phyloP scores from a whole-genome alignment of 2,888 invertebrate species.

The Metopia argyrocephala region DNA sequence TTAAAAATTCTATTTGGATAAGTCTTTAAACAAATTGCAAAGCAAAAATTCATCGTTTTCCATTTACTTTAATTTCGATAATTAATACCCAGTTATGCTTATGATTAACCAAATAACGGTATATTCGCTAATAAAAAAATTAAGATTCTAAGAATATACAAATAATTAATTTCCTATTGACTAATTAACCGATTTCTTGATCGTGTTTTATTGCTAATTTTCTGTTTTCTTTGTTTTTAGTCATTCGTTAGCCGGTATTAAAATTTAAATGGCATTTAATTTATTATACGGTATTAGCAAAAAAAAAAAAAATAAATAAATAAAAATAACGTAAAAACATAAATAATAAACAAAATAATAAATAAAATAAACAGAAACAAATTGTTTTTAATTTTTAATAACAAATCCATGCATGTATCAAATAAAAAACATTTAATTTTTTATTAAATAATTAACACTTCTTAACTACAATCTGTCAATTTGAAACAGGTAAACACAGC shows the following conservation, averaged over 20 bases:
- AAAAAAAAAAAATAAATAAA: slow-evolving; percentile 43
- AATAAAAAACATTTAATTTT: slow-evolving; percentile 70
- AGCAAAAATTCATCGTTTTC: too few species aligned
- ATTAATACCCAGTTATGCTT: too few species aligned
- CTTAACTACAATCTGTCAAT: slow-evolving; percentile 72
- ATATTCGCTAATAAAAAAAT: too few species aligned
- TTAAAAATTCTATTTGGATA: too few species aligned
- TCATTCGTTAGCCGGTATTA: slow-evolving; percentile 9
- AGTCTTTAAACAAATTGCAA: too few species aligned
- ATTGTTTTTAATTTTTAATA: slow-evolving; percentile 54
- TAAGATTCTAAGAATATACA: not conserved
- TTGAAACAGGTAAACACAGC: slow-evolving; percentile 62
- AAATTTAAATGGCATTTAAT: slow-evolving; percentile 41
- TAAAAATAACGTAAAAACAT: not conserved
- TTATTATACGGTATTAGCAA: slow-evolving; percentile 33
- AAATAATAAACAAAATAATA: not conserved
- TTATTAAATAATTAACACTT: slow-evolving; percentile 73
- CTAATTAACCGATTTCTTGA: slow-evolving; percentile 42
- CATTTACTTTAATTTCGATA: too few species aligned
- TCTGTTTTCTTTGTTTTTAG: not conserved
- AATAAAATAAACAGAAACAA: slow-evolving; percentile 28
- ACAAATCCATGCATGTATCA: slow-evolving; percentile 46
- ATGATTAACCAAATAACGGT: too few species aligned
- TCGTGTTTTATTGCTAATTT: slow-evolving; percentile 13
- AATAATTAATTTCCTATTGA: slow-evolving; percentile 32